phyloP scores from a whole-genome alignment of 2,113 vertebrate genomes.

The Capreolus pygargus region DNA sequence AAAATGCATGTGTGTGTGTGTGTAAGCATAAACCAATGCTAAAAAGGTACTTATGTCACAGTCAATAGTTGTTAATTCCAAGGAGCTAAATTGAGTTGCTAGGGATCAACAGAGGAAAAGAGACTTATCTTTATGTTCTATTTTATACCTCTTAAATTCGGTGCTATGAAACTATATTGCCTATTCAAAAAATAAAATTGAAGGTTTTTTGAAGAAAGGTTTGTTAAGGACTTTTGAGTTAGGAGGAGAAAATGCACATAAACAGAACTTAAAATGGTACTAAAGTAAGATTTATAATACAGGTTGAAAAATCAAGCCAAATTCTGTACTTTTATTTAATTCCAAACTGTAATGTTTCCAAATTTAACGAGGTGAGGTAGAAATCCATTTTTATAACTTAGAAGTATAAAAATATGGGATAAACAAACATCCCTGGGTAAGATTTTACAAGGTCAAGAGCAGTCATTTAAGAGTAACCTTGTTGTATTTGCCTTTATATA shows the following conservation, averaged over 20 bases:
- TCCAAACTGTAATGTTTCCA: constrained; percentile 21
- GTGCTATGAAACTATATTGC: background rate
- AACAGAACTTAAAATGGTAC: background rate
- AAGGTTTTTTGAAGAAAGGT: background rate
- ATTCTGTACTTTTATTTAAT: constrained; percentile 45
- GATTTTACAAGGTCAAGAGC: background rate
- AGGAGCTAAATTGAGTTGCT: background rate
- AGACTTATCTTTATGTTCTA: background rate
- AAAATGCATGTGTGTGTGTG: background rate
- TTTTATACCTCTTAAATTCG: background rate
- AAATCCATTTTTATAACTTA: constrained; percentile 18
- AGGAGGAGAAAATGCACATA: background rate
- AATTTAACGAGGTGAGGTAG: constrained; percentile 41
- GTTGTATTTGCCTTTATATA: background rate
- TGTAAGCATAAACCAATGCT: background rate
- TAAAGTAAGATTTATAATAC: constrained; percentile 40
- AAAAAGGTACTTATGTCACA: background rate
- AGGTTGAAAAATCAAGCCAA: constrained; percentile 15
- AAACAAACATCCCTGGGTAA: background rate
- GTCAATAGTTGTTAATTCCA: background rate
- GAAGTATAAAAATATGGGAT: constrained; percentile 26
- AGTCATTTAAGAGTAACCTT: background rate
- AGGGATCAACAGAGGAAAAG: background rate
- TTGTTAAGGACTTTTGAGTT: constrained; percentile 7
- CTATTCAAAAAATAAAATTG: background rate